These are phyloP conservation scores for Trematocara unimaculatum DNA, from an alignment of 2,113 vertebrate genomes.

Conservation along the genomic window DNA sequence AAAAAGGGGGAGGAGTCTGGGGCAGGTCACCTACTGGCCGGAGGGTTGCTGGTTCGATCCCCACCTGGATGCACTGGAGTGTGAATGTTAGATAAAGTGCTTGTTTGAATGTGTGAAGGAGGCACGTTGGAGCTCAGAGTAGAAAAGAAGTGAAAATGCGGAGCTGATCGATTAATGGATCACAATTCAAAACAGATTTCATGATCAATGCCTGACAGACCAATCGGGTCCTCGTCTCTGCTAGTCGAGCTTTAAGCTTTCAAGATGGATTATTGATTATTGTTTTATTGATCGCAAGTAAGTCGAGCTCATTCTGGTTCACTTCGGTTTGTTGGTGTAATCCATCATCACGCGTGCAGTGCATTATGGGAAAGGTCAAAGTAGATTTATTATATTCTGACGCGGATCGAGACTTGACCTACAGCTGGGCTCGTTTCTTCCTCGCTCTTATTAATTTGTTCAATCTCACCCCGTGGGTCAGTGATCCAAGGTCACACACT, in stretches of 20 bases:
- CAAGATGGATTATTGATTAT: neutral
- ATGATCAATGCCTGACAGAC: neutral
- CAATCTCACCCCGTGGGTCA: neutral
- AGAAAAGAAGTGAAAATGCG: neutral
- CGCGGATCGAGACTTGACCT: too few species aligned
- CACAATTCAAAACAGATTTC: neutral
- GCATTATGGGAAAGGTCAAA: neutral
- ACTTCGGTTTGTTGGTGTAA: too few species aligned
- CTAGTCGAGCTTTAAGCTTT: neutral
- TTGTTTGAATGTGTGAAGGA: neutral
- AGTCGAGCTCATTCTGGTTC: too few species aligned
- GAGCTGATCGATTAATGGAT: neutral
- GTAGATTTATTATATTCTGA: neutral
- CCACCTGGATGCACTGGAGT: neutral
- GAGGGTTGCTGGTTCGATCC: neutral
- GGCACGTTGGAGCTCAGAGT: neutral
- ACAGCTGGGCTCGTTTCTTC: too few species aligned
- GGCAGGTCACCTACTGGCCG: neutral
- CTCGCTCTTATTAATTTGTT: neutral
- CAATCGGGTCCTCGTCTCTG: neutral
- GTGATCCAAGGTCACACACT: neutral
- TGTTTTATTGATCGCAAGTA: fast-evolving
- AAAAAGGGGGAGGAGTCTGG: neutral
- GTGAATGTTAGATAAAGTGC: too few species aligned
- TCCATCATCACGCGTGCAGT: neutral